Evolutionary conservation across 2,888 invertebrate species (phyloP).

Genomic region (Polyploca ridens): DNA sequence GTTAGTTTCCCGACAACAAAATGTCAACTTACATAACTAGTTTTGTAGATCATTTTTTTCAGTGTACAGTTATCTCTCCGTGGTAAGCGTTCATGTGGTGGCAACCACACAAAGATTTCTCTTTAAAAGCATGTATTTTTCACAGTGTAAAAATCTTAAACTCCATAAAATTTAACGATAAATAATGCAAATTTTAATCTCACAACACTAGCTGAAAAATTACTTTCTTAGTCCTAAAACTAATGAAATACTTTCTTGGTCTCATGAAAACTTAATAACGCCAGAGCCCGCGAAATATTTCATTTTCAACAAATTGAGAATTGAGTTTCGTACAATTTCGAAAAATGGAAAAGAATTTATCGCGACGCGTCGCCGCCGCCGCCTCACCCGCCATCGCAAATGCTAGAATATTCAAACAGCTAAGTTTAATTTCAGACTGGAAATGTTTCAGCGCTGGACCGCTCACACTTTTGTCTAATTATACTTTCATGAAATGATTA

Average conservation of each 20-base stretch:
- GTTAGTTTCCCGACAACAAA: no score
- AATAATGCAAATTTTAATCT: background rate
- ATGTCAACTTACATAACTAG: no score
- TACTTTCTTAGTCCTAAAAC: background rate
- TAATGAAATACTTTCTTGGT: background rate
- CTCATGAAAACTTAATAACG: slow-evolving; percentile 5
- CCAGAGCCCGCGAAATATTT: background rate
- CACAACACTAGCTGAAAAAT: background rate
- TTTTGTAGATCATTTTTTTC: no score
- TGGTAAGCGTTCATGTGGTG: background rate
- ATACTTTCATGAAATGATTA: no score
- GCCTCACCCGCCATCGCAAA: background rate
- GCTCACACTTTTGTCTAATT: background rate
- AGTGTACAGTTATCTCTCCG: no score
- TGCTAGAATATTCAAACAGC: slow-evolving; percentile 14
- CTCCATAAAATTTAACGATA: background rate
- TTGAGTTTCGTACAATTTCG: slow-evolving; percentile 7
- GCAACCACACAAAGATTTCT: no score
- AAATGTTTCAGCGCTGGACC: background rate
- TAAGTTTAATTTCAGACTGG: background rate
- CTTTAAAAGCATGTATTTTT: no score
- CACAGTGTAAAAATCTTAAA: no score
- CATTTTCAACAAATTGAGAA: slow-evolving; percentile 1
- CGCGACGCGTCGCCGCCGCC: background rate
- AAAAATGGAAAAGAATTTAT: slow-evolving; percentile 7